These are phyloP conservation scores for Numenius phaeopus DNA, from an alignment of 2,797 vertebrate genomes.

Conservation along the genomic window DNA sequence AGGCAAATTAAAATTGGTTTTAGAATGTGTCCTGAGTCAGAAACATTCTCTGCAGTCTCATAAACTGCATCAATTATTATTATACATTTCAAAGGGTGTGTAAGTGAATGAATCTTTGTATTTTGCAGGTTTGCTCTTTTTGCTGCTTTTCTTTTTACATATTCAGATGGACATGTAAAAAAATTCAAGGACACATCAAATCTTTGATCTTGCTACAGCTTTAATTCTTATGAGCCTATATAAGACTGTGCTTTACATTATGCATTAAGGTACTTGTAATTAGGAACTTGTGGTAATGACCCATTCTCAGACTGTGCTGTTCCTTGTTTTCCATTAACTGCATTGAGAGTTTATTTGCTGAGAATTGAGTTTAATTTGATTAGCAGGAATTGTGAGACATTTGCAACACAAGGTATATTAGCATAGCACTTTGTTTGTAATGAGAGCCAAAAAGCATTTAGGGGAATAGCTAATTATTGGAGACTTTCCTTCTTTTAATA, in stretches of 20 bases:
- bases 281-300: conserved; percentile 79
- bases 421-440: conserved; percentile 77
- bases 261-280: conserved; percentile 75
- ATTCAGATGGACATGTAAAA: background rate
- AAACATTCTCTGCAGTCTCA: conserved; percentile 36
- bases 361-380: conserved; percentile 82
- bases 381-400: conserved; percentile 81
- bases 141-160: background rate
- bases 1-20: conserved; percentile 39
- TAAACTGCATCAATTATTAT: conserved; percentile 56
- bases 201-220: conserved; percentile 65
- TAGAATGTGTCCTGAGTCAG: conserved; percentile 50
- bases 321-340: conserved; percentile 79
- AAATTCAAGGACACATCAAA: conserved; percentile 51
- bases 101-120: background rate
- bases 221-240: conserved; percentile 44
- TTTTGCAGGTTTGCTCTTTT: conserved; percentile 4
- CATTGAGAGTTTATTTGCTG: conserved; percentile 80
- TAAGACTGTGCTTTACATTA: conserved; percentile 63
- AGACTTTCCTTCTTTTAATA: conserved; percentile 64
- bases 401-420: conserved; percentile 82
- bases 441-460: conserved; percentile 80
- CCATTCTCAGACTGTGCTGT: conserved; percentile 70
- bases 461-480: conserved; percentile 79
- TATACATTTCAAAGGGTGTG: conserved; percentile 41